Base-by-base conservation (phyloP, 2,888 invertebrate species). In the Diplolepis rosae region DNA sequence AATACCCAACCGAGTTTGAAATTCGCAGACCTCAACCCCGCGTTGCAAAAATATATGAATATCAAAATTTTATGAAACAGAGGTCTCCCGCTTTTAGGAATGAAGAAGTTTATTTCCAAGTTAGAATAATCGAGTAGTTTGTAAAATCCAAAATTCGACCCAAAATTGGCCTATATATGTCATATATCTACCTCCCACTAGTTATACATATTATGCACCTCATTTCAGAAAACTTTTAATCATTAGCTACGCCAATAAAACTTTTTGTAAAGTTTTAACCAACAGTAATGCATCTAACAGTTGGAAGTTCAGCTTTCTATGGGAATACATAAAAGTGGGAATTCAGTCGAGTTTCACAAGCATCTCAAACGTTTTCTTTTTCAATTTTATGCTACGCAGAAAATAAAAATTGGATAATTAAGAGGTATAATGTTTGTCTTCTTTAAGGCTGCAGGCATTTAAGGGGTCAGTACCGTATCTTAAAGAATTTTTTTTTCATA, bases 191-290 rank as follows among this genome's bases (percentile, higher is more conserved):
- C 9, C 5, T 35, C 4, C 4, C 6, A 35, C 35, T 39, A 39
- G 35, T 39, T 56, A 1, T 7, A 48, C 32, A 52, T 35, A 56
- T 32, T 32, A 30, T 56, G 0, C 4, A 30, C 15, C 11, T 35
- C 32, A 18, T 35, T 56, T 6, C 2, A 0, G 11, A 35, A 32
- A 56, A 56, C 32, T 56, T 56, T 56, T 32, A 18, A 56, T 13
- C 18, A 56, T 56, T 35, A 56, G 32, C 22, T 18, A 4, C 18
- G 1, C 18, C 18, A 18, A 35, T 68, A 35, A 67, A 51, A 67
- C 9, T 13, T 48, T 45, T 45, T 48, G n/a, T 4, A 70, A 66
- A 50, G 35, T 66, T 65, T 18, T 48, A 51, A 66, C 15, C 11
- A 11, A 56, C 18, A 56, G 54, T 32, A 35, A 56, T 56, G 13